Percentiles rank a stretch among this genome's conserved stretches.
phyloP scores from a whole-genome alignment of 37 sponge, comb jelly and placozoan species.

The Eunapius fragilis region DNA sequence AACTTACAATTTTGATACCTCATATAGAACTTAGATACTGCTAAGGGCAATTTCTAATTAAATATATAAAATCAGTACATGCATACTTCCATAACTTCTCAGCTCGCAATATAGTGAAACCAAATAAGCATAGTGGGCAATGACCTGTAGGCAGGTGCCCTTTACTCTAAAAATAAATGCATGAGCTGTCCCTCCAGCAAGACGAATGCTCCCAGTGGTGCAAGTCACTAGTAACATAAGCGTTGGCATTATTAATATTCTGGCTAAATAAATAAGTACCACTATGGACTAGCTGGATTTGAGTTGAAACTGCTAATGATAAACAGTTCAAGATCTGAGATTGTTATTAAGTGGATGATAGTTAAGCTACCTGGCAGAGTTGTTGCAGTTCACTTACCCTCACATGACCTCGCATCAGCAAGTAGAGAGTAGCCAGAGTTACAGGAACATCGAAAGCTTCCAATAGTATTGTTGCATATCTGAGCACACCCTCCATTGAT shows the following conservation, averaged over 20 bases:
- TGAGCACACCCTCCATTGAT: conserved; percentile 10
- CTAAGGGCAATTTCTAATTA: no score
- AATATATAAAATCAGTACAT: no score
- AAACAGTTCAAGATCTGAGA: not conserved
- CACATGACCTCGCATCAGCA: conserved; percentile 17
- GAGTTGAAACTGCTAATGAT: not conserved
- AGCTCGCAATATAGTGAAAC: no score
- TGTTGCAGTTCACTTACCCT: not conserved
- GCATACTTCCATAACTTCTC: no score
- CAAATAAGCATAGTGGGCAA: no score
- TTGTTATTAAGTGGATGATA: not conserved
- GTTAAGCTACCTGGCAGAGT: not conserved
- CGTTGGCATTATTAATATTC: not conserved
- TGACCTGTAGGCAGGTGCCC: no score
- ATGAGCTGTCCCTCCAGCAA: conserved; percentile 19
- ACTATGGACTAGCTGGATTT: no score
- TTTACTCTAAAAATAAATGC: no score
- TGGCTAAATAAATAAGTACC: no score
- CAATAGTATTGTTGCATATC: conserved; percentile 25
- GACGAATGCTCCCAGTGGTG: conserved; percentile 23
- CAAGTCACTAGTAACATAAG: conserved; percentile 3
- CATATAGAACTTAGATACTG: no score
- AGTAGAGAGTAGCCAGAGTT: conserved; percentile 1
- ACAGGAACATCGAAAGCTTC: conserved; percentile 14
- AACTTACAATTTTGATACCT: no score